A percentile compares a stretch with the other conserved stretches of the same genome.
These are phyloP conservation scores for Larimichthys crocea DNA, from an alignment of 2,113 vertebrate genomes.

Conservation along the genomic window DNA sequence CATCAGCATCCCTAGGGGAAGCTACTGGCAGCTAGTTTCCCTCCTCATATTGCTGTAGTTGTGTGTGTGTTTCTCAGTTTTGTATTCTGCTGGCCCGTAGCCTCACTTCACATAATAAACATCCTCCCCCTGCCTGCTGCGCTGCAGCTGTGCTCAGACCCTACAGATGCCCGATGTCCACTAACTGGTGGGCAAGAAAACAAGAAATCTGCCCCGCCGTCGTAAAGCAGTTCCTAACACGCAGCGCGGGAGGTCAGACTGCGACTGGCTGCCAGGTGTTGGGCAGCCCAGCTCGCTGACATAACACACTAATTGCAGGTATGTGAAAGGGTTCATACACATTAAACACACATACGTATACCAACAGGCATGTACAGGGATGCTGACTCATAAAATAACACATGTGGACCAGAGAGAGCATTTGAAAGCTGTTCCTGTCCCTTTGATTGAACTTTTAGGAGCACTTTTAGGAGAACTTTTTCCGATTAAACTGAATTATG, in stretches of 20 bases:
- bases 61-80: slow-evolving; percentile 16
- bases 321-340: slow-evolving; percentile 6
- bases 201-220: background rate
- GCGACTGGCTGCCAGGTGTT: slow-evolving; percentile 45
- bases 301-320: slow-evolving; percentile 24
- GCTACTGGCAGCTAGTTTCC: background rate
- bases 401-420: background rate
- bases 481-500: too few species aligned
- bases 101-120: slow-evolving; percentile 51
- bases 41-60: background rate
- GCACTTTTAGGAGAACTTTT: background rate
- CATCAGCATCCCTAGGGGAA: background rate
- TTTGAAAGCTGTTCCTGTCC: background rate
- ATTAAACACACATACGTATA: slow-evolving; percentile 3
- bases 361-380: background rate
- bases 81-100: slow-evolving; percentile 51
- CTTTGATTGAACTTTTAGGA: background rate
- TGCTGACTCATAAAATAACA: background rate
- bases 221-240: slow-evolving; percentile 13
- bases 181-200: slow-evolving; percentile 9
- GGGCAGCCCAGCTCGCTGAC: background rate
- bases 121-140: slow-evolving; percentile 53
- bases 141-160: slow-evolving; percentile 56
- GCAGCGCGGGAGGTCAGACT: slow-evolving; percentile 6
- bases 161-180: background rate